A percentile compares a stretch with the other conserved stretches of the same genome.
phyloP scores from a whole-genome alignment of 64 coral and sea anemone genomes.

The Montipora cactus region DNA sequence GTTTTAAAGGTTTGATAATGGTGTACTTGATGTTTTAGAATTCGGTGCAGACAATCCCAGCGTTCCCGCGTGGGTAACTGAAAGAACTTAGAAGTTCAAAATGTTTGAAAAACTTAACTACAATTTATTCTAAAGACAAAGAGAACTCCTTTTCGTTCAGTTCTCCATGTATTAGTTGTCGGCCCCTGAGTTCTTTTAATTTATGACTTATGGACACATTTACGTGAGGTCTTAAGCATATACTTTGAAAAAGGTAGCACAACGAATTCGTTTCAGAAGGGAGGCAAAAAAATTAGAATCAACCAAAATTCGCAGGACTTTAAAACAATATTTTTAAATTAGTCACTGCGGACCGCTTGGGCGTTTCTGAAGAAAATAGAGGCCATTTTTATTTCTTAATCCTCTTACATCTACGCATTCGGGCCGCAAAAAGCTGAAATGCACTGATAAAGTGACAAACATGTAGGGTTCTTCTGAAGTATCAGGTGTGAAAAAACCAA shows the following conservation, averaged over 20 bases:
- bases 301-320: background rate
- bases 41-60: background rate
- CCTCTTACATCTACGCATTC: background rate
- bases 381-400: background rate
- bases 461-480: background rate
- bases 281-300: too few species aligned
- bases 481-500: background rate
- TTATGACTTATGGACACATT: too few species aligned
- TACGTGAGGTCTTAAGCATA: background rate
- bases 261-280: background rate
- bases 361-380: constrained; percentile 2
- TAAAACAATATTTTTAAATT: background rate
- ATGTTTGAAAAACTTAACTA: background rate
- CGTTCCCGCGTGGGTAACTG: background rate
- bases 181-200: too few species aligned
- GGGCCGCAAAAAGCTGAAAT: background rate
- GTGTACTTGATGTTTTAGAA: background rate
- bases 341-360: background rate
- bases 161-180: too few species aligned
- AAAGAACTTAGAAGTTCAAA: too few species aligned
- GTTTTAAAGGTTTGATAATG: background rate
- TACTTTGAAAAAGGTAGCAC: background rate
- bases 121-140: background rate
- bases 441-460: background rate
- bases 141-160: background rate